Base-by-base conservation (phyloP, 1,140 invertebrate species). In the Meloidogyne floridensis region DNA sequence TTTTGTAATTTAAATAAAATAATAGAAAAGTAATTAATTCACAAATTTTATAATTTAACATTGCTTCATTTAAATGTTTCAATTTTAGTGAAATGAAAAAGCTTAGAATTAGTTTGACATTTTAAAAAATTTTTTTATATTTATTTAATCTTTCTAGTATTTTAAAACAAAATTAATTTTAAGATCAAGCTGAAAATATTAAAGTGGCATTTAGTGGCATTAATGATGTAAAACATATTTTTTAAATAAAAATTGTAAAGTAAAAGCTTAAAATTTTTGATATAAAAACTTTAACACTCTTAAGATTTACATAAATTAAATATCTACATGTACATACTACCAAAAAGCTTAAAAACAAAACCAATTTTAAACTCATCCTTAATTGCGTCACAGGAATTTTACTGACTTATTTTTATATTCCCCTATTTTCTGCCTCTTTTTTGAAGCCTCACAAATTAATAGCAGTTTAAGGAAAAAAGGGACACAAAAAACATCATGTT, bases 261-360 rank as follows among this genome's bases (percentile, higher is more conserved):
- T 47, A 47, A 47, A 47, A 47, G 47, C 47, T 47, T 47, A 47
- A 47, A 47, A 32, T 32, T 47, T 47, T 47, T 47, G 7, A 47
- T 47, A 47, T 6, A 47, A 47, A 47, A 47, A 47, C 47, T 47
- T 47, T 47, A 47, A 47, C 4, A 47, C 47, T 47, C 47, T 47
- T 47, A 47, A 47, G 47, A 47, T 47, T 47, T 47, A 47, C 47
- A 47, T 47, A 47, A 47, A 47, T 47, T 47, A 47, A 47, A 47
- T 47, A 47, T 47, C 3, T 6, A 47, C 32, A 32, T 32, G 32
- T 32, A 32, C 32, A 32, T 32, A 32, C 32, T 59, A 59, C n/a
- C n/a, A 65, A 65, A 65, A n/a, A n/a, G 59, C 59, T 65, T 74
- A 74, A 47, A 32, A 74, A 74, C 72, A 74, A 71, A 71, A 74